Conservation (phyloP, 2,797 vertebrate genomes). For the Todus mexicanus region DNA sequence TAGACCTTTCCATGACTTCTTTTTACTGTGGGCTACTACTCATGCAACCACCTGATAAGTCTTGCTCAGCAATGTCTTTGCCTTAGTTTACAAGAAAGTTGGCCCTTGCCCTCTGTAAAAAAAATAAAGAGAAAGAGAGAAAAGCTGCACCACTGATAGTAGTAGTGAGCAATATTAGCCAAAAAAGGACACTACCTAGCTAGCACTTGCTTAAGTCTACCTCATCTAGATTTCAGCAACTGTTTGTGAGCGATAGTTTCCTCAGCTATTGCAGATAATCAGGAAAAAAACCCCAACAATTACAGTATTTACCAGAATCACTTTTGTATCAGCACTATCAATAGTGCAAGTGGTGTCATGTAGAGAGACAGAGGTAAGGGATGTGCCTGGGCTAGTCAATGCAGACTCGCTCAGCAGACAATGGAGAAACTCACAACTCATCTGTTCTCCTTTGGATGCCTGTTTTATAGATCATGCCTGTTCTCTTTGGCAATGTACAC, state of each 20-base stretch:
- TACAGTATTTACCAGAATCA: not conserved
- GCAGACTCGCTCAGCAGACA: not conserved
- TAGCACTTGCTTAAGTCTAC: not conserved
- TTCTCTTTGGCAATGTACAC: not conserved
- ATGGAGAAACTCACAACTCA: not conserved
- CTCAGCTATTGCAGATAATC: not conserved
- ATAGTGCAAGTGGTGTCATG: not conserved
- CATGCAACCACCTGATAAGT: not conserved
- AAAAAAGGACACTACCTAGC: not conserved
- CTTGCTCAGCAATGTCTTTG: not conserved
- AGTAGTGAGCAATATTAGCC: not conserved
- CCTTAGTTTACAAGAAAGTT: not conserved
- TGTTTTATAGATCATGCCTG: not conserved
- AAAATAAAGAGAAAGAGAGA: too few species aligned
- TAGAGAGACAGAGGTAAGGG: not conserved
- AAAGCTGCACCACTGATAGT: not conserved
- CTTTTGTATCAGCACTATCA: not conserved
- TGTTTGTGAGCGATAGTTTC: not conserved
- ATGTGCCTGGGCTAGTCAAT: not conserved
- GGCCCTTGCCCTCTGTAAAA: not conserved
- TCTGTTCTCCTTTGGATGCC: not conserved
- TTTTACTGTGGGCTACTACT: not conserved
- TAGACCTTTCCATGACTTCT: not conserved
- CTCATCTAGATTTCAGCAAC: not conserved
- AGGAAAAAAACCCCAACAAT: not conserved